Evolutionary conservation across 2,113 vertebrate genomes (phyloP).

Genomic region (Chlamydotis undulata): DNA sequence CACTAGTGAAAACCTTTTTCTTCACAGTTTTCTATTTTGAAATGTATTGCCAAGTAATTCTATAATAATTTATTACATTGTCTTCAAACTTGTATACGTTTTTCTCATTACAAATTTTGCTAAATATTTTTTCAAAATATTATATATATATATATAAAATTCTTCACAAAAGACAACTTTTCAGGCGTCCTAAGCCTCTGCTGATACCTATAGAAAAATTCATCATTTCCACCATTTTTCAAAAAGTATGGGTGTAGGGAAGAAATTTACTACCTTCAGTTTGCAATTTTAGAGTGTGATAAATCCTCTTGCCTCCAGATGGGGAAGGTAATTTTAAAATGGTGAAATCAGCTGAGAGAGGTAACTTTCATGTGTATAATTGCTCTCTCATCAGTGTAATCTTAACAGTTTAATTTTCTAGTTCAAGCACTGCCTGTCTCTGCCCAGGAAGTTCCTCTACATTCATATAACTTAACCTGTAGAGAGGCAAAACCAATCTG

Average conservation of each 20-base stretch:
- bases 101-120: neutral
- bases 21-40: neutral
- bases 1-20: neutral
- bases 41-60: neutral
- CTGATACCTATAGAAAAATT: neutral
- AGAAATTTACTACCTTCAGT: neutral
- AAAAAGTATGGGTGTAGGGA: neutral
- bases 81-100: neutral
- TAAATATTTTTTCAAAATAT: neutral
- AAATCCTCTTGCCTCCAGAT: neutral
- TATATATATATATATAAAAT: neutral
- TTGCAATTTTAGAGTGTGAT: neutral
- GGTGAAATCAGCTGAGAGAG: neutral
- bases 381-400: neutral
- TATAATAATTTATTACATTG: neutral
- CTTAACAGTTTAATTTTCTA: neutral
- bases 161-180: neutral
- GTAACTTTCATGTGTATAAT: neutral
- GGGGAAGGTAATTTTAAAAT: neutral
- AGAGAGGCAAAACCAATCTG: neutral
- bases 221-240: neutral
- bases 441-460: neutral
- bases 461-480: neutral
- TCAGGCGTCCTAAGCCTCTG: neutral
- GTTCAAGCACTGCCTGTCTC: neutral